Evolutionary conservation across 2,113 vertebrate species (phyloP), one percentile per base, ranked within the genome.

Genomic region (Sapayoa aenigma): DNA sequence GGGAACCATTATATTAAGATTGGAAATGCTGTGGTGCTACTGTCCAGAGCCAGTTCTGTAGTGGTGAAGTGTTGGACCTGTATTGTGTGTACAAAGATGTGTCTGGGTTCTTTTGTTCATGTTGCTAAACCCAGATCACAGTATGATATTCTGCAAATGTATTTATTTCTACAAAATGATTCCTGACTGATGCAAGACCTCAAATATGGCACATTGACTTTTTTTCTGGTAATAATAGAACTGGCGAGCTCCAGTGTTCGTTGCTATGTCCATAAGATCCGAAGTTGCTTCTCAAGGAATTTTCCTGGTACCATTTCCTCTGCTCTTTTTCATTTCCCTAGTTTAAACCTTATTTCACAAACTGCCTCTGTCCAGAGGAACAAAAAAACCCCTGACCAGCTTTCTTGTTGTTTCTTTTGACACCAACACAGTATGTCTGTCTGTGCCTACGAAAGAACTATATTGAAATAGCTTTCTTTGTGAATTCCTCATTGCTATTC

Each of bases 401-500:
- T 83, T 88, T 79, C 76, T 39, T 75, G 85, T 90, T 90, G 56
- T 94, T 97, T 74, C 94, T 87, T 96, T 95, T 94, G 95, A 94
- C 91, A 96, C 77, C 84, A 68, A 37, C 87, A 73, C 91, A 92
- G 89, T 84, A 33, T 67, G 95, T 93, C 79, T 93, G 95, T 69
- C 94, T 81, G 73, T 87, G 96, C 92, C 82, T 77, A 71, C 20
- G 44, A 92, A 66, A 90, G 90, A 93, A 58, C 84, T 93, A 78
- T 49, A 89, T 37, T 95, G 96, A 65, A 96, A 85, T 35, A 28
- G 84, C 76, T 89, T 63, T 84, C 90, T 95, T 96, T 96, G 95
- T 97, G 95, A 82, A 33, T 52, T 96, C 86, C 94, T 94, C 97
- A 96, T 96, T 94, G 95, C 94, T 96, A 84, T 94, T 96, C 92